Percentiles rank a stretch among this genome's conserved stretches.
phyloP scores from a whole-genome alignment of 1,140 invertebrate species.

The Nephotettix cincticeps region DNA sequence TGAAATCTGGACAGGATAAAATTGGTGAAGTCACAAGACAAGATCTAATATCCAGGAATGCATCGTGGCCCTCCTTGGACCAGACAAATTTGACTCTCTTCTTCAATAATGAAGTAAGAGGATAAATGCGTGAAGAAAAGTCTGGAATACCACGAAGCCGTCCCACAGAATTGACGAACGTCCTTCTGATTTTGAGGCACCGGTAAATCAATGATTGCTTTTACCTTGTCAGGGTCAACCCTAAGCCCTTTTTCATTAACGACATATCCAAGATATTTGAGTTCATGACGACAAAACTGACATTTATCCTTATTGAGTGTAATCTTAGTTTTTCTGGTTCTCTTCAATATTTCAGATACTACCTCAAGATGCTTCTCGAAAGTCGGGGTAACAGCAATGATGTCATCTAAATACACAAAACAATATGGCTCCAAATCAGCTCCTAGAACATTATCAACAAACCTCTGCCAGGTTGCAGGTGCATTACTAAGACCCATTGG shows the following conservation, averaged over 20 bases:
- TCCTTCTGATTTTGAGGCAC: background rate
- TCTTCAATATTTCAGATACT: background rate
- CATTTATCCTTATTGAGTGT: background rate
- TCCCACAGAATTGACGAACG: background rate
- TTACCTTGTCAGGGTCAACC: background rate
- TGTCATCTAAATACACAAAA: conserved; percentile 6
- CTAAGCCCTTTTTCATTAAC: background rate
- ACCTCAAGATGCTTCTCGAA: background rate
- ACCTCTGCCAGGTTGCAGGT: conserved; percentile 3
- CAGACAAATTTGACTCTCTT: background rate
- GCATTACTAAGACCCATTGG: background rate
- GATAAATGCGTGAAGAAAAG: background rate
- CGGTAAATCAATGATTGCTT: background rate
- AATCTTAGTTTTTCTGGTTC: background rate
- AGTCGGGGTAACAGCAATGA: background rate
- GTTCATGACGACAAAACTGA: background rate
- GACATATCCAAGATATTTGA: background rate
- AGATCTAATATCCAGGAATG: background rate
- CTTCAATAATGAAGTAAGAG: background rate
- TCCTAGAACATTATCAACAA: background rate
- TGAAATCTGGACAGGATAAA: background rate
- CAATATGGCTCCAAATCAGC: background rate
- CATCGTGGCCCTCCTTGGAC: background rate
- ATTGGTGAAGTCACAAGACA: background rate
- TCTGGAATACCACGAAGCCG: background rate